phyloP scores from a whole-genome alignment of 2,113 vertebrate species.

The Muntiacus reevesi region DNA sequence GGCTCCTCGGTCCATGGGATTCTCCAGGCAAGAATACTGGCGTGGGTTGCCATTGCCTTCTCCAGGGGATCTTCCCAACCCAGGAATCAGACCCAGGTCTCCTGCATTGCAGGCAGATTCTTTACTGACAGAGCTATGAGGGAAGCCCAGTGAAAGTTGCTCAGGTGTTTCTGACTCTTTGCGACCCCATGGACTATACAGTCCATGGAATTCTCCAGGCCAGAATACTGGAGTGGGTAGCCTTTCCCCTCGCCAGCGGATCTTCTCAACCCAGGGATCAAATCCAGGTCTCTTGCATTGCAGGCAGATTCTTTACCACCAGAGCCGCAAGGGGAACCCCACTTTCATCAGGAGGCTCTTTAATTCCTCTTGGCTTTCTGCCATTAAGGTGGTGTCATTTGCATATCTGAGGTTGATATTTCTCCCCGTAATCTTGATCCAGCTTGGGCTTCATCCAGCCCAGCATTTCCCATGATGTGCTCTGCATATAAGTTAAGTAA shows the following conservation, averaged over 20 bases:
- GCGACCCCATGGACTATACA: background rate
- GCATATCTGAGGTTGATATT: background rate
- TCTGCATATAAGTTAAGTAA: background rate
- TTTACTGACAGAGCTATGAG: background rate
- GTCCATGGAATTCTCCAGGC: background rate
- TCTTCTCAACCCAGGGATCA: background rate
- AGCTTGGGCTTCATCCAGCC: background rate
- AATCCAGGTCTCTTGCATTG: background rate
- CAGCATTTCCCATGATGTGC: background rate
- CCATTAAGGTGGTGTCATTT: background rate
- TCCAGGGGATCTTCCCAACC: background rate
- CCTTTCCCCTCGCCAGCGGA: background rate
- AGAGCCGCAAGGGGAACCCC: background rate
- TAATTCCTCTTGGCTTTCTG: background rate
- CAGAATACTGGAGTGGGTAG: background rate
- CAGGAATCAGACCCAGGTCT: background rate
- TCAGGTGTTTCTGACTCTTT: background rate
- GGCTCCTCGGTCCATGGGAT: background rate
- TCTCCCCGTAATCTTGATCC: background rate
- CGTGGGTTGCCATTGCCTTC: background rate
- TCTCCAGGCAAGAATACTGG: background rate
- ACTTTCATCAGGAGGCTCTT: background rate
- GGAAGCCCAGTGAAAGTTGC: background rate
- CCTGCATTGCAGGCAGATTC: background rate
- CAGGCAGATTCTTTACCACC: background rate